These are phyloP conservation scores for Pseudotriccus pelzelni DNA, from an alignment of 2,797 vertebrate species.

Conservation along the genomic window DNA sequence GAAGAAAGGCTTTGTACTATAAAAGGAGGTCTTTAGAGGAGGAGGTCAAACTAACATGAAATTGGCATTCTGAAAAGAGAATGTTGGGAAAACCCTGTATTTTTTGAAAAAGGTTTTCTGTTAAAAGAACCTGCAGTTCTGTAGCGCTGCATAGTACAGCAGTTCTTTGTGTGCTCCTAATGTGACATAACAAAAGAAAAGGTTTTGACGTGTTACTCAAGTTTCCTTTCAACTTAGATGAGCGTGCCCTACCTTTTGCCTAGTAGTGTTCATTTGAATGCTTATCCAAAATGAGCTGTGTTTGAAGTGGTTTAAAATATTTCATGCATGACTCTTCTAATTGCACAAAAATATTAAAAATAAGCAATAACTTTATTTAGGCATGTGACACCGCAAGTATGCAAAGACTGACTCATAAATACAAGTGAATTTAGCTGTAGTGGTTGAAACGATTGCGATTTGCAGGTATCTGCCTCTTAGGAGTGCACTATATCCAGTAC, in stretches of 20 bases:
- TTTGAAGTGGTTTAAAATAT: not conserved
- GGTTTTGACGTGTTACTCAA: not conserved
- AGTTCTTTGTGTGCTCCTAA: not conserved
- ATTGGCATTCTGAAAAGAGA: not conserved
- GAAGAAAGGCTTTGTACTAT: not conserved
- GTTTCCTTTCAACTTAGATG: not conserved
- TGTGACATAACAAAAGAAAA: not conserved
- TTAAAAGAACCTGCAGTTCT: not conserved
- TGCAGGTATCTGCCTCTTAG: not conserved
- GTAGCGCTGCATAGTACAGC: fast-evolving
- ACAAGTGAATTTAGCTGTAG: not conserved
- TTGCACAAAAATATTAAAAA: not conserved
- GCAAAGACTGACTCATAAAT: constrained; percentile 17
- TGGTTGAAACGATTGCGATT: not conserved
- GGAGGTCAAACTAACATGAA: not conserved
- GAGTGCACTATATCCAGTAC: fast-evolving
- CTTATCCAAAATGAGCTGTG: not conserved
- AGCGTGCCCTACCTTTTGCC: constrained; percentile 3
- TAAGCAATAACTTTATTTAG: not conserved
- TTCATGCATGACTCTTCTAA: not conserved
- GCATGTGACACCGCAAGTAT: not conserved
- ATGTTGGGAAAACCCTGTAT: fast-evolving
- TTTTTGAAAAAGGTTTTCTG: not conserved
- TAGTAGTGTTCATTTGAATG: not conserved
- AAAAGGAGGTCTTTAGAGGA: not conserved